Base-by-base conservation (phyloP, 1,140 invertebrate genomes). In the Pentalonia nigronervosa region DNA sequence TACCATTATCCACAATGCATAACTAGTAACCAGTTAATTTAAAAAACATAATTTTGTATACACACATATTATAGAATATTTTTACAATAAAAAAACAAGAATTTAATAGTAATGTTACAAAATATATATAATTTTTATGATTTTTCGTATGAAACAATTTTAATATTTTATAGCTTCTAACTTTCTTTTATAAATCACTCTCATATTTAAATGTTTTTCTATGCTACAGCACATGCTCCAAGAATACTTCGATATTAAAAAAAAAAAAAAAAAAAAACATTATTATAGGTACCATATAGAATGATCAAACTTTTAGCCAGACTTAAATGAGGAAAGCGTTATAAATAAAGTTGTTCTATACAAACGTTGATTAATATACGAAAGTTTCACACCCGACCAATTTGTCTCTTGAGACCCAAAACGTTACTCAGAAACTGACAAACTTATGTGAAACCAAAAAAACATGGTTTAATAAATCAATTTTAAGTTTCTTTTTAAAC, bases 261-360 rank as follows among this genome's bases (percentile, higher is more conserved):
- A 89, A 90, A 25, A 86, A 89, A 76, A 50, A 89, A 90, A 25
- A 23, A 45, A 53, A 23, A 45, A 53, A 90, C 21, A 25, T 90
- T 60, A 90, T 90, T 56, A 67, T 53, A 76, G 60, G 60, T 76
- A 60, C 47, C 34, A 21, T 41, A 50, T 89, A 25, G 17, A 60
- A 56, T 34, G 23, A 90, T n/a, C 36, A 56, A 90, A 90, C 47
- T 60, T 53, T 90, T 56, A 47, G 89, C 21, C 34, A 23, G 21
- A 45, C 91, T 83, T 92, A 92, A 92, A 92, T 34, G 41, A 76
- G 34, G 17, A 91, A 81, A 91, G 81, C 14, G 25, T 20, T 76
- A 23, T 81, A 91, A 91, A 81, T 84, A 84, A 84, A 92, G 90
- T 92, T 92, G 67, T 92, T 92, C 41, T 20, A 36, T 23, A 56